phyloP scores from a whole-genome alignment of 1,140 invertebrate genomes.

The Diabrotica virgifera region DNA sequence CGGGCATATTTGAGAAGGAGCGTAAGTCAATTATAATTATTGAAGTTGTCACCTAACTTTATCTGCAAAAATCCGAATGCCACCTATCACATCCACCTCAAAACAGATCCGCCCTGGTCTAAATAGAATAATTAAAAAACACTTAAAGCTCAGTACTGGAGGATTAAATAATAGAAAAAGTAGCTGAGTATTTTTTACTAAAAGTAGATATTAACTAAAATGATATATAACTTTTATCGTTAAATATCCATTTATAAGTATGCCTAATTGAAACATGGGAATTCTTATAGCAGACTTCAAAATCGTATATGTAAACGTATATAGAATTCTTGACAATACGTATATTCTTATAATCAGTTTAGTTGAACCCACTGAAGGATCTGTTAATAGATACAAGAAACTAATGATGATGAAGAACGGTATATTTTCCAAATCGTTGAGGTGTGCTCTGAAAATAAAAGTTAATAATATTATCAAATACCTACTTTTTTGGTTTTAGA shows the following conservation, averaged over 20 bases:
- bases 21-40: no score
- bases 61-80: no score
- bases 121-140: no score
- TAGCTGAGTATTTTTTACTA: no score
- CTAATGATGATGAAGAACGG: background rate
- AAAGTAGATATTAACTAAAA: background rate
- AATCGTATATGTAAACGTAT: background rate
- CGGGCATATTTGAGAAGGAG: no score
- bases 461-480: no score
- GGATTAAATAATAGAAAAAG: no score
- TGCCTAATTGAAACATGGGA: background rate
- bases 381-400: background rate
- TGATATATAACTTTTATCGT: background rate
- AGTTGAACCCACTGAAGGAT: background rate
- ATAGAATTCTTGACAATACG: background rate
- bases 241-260: background rate
- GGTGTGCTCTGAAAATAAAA: constrained; percentile 2
- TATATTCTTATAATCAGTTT: background rate
- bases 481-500: no score
- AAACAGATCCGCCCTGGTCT: no score
- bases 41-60: no score
- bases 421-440: constrained; percentile 4
- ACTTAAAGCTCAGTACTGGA: no score
- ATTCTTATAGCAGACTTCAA: background rate
- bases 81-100: no score